phyloP scores from a whole-genome alignment of 1,140 invertebrate species.

The Manduca sexta region DNA sequence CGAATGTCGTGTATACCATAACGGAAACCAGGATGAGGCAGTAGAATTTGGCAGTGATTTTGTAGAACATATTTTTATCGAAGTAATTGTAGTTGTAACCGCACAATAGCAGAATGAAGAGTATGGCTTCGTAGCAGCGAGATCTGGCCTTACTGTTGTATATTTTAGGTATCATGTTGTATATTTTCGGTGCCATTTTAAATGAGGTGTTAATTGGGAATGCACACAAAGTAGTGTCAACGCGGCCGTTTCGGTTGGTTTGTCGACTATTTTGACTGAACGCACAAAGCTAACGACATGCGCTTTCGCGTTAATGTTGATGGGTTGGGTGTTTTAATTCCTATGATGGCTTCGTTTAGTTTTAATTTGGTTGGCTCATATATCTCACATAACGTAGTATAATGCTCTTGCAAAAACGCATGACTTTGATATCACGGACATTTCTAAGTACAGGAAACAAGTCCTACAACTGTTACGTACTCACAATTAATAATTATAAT shows the following conservation, averaged over 20 bases:
- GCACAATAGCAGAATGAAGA: constrained; percentile 37
- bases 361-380: no score
- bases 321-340: constrained; percentile 17
- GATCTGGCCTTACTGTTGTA: constrained; percentile 17
- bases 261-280: constrained; percentile 38
- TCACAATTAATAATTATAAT: no score
- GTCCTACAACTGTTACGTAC: no score
- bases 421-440: no score
- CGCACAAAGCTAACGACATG: constrained; percentile 18
- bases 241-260: constrained; percentile 20
- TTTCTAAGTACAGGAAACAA: no score
- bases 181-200: not conserved
- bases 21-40: constrained; percentile 27
- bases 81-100: constrained; percentile 48
- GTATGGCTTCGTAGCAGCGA: constrained; percentile 26
- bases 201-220: constrained; percentile 1
- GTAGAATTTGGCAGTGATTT: constrained; percentile 28
- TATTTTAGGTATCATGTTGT: no score
- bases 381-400: no score
- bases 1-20: constrained; percentile 24
- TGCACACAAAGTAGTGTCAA: constrained; percentile 37
- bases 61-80: constrained; percentile 22
- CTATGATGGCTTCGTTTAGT: no score
- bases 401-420: no score
- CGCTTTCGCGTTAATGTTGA: constrained; percentile 13